These are phyloP conservation scores for Macaca nemestrina DNA, from an alignment of 2,113 vertebrate species.

Conservation along the genomic window DNA sequence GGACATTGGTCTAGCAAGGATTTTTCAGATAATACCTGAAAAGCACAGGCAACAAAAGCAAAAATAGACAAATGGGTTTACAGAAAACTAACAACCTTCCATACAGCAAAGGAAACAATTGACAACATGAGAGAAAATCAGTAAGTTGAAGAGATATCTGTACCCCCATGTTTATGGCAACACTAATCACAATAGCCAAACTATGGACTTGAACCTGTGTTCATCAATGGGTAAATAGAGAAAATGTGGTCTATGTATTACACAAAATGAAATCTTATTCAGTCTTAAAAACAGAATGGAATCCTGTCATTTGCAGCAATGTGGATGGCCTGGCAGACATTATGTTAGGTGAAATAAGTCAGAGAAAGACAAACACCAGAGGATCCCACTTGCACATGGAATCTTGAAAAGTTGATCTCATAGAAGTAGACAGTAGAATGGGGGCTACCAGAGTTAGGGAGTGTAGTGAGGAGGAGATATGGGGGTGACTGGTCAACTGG, in stretches of 20 bases:
- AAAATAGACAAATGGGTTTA: too few species aligned
- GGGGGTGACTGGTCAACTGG: background rate
- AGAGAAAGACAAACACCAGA: background rate
- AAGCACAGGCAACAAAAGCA: too few species aligned
- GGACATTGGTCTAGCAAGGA: background rate
- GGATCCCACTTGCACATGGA: background rate
- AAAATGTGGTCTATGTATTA: background rate
- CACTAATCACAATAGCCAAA: background rate
- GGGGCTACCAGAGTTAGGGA: too few species aligned
- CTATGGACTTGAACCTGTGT: background rate
- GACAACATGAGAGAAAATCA: background rate
- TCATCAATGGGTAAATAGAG: background rate
- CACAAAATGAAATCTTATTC: background rate
- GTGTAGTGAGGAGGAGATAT: too few species aligned
- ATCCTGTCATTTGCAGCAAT: background rate
- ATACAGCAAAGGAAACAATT: too few species aligned
- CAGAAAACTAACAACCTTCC: too few species aligned
- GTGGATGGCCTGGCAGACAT: background rate
- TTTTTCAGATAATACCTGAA: too few species aligned
- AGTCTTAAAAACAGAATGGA: background rate
- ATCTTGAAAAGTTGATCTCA: background rate
- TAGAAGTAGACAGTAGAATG: background rate
- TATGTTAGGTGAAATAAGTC: background rate
- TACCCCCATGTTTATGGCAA: background rate
- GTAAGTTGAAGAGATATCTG: background rate